Evolutionary conservation across 2,797 vertebrate species (phyloP).

Genomic region (Parambassis ranga): DNA sequence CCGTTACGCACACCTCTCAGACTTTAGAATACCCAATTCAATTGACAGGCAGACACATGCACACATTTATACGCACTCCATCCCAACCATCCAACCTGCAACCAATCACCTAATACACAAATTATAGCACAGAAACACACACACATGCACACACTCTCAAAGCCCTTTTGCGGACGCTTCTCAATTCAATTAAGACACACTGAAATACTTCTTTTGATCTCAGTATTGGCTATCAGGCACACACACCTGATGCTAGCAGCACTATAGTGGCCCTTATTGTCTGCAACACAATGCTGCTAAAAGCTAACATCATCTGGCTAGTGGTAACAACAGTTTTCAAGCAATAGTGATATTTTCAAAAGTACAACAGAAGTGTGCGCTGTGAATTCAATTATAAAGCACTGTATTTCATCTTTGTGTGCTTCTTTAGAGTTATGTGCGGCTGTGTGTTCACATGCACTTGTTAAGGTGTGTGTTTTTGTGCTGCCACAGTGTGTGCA

Average conservation of each 20-base stretch:
- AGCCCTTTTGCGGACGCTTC: conserved; percentile 40
- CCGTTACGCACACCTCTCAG: conserved; percentile 60
- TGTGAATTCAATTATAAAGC: conserved; percentile 26
- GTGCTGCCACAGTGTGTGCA: background rate
- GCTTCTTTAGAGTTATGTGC: background rate
- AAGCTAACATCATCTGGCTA: conserved; percentile 72
- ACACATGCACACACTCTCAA: conserved; percentile 21
- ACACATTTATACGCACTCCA: conserved; percentile 33
- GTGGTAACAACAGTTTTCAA: conserved; percentile 63
- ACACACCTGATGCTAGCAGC: conserved; percentile 75
- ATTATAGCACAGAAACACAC: conserved; percentile 26
- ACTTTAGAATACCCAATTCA: conserved; percentile 50
- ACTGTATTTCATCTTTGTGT: conserved; percentile 9
- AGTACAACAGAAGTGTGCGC: conserved; percentile 18
- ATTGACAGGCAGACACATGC: conserved; percentile 59
- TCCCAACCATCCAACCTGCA: conserved; percentile 19
- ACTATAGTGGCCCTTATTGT: conserved; percentile 59
- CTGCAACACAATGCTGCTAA: conserved; percentile 58
- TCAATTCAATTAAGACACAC: conserved; percentile 70
- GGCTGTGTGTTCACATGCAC: background rate
- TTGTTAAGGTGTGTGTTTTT: background rate
- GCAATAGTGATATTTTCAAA: conserved; percentile 34
- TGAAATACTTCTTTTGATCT: conserved; percentile 71
- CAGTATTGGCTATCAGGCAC: conserved; percentile 69
- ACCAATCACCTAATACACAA: conserved; percentile 53